phyloP scores from a whole-genome alignment of 1,140 invertebrate species.

The Samia ricini region DNA sequence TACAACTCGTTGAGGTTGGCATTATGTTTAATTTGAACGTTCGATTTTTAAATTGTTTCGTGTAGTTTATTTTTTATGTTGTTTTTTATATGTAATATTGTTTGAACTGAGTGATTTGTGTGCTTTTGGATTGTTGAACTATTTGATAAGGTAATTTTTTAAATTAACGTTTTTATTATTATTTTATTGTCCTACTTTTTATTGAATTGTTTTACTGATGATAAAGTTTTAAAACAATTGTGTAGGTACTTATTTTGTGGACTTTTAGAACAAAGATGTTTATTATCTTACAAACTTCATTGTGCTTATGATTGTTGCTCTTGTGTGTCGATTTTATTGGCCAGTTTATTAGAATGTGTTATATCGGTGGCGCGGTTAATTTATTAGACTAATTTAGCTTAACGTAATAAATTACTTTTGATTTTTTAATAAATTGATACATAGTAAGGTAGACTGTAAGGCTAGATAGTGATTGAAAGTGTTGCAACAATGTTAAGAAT shows the following conservation, averaged over 20 bases:
- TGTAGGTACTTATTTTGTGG: not conserved
- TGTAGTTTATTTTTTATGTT: constrained; percentile 29
- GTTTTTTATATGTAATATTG: constrained; percentile 11
- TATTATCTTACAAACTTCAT: not conserved
- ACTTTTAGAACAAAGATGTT: not conserved
- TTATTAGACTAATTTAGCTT: constrained; percentile 4
- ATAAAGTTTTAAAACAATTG: not conserved
- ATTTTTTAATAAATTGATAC: not conserved
- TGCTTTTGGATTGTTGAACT: constrained; percentile 45
- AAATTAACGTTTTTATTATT: constrained; percentile 1
- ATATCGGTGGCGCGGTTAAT: constrained; percentile 6
- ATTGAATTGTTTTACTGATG: not conserved
- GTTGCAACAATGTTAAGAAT: too few relatives aligned
- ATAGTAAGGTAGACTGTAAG: not conserved
- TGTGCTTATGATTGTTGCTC: not conserved
- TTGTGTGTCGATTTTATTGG: constrained; percentile 2
- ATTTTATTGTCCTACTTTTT: not conserved
- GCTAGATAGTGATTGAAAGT: not conserved
- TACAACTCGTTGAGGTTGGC: constrained; percentile 62
- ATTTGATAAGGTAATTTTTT: constrained; percentile 45
- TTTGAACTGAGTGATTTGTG: constrained; percentile 38
- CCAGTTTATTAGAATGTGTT: constrained; percentile 9
- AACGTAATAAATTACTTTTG: not conserved
- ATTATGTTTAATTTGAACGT: constrained; percentile 72
- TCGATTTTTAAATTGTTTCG: constrained; percentile 62